These are phyloP conservation scores for Tolmerus cingulatus DNA, from an alignment of 2,888 invertebrate genomes.

Conservation along the genomic window DNA sequence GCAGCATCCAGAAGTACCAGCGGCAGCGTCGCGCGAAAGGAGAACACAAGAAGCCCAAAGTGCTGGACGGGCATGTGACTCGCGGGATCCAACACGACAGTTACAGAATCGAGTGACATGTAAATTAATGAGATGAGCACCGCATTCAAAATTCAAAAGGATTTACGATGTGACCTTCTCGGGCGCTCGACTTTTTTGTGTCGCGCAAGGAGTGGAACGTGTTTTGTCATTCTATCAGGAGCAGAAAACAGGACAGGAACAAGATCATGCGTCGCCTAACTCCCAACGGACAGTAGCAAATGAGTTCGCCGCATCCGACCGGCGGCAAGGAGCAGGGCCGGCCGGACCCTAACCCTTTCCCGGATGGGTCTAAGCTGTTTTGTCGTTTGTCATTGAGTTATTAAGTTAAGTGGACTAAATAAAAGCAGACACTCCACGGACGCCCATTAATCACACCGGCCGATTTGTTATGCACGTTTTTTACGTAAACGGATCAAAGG, in stretches of 20 bases:
- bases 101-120: conserved; percentile 43
- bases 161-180: conserved; percentile 46
- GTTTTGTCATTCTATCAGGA: conserved; percentile 41
- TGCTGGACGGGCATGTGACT: conserved; percentile 19
- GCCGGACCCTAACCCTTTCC: background rate
- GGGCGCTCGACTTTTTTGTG: background rate
- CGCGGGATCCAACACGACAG: conserved; percentile 10
- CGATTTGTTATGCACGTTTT: conserved; percentile 27
- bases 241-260: conserved; percentile 12
- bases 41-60: conserved; percentile 5
- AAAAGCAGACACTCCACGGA: conserved; percentile 37
- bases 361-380: conserved; percentile 17
- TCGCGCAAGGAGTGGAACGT: conserved; percentile 20
- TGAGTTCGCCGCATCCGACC: background rate
- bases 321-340: background rate
- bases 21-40: background rate
- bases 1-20: background rate
- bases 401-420: conserved; percentile 47
- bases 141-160: conserved; percentile 47
- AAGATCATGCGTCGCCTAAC: conserved; percentile 15
- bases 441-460: conserved; percentile 26
- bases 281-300: conserved; percentile 7
- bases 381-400: conserved; percentile 48
- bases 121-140: conserved; percentile 48
- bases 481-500: conserved; percentile 16